Conservation (phyloP, 2,113 vertebrate genomes). For the Cariama cristata region DNA sequence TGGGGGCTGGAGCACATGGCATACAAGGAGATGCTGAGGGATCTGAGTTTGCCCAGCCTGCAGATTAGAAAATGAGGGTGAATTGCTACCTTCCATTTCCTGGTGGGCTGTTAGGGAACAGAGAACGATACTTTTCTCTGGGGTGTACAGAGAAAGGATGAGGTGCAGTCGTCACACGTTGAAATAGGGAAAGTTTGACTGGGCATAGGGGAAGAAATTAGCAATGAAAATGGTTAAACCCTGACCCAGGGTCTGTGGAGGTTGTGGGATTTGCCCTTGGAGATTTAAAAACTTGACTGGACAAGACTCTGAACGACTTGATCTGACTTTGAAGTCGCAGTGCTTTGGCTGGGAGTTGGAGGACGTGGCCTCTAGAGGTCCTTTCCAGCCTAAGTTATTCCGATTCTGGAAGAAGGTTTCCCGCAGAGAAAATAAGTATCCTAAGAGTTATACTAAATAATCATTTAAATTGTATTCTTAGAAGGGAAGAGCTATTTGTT, state of each 20-base stretch:
- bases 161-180: not conserved
- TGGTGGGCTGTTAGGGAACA: not conserved
- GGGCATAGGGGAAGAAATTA: not conserved
- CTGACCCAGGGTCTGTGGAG: not conserved
- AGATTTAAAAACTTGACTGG: not conserved
- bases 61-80: not conserved
- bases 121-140: not conserved
- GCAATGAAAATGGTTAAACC: not conserved
- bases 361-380: not conserved
- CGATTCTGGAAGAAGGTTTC: not conserved
- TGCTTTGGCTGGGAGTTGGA: not conserved
- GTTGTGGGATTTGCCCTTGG: not conserved
- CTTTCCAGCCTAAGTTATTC: conserved; percentile 4
- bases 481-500: not conserved
- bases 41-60: not conserved
- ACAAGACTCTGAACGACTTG: not conserved
- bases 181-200: not conserved
- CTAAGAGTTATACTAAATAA: not conserved
- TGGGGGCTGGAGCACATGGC: fast-evolving
- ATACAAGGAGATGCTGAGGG: not conserved
- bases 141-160: not conserved
- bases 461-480: not conserved
- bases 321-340: not conserved
- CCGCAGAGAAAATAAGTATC: not conserved
- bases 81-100: not conserved